Evolutionary conservation across 1,140 invertebrate species (phyloP), one percentile per base, ranked within the genome.

Genomic region (Asbolus verrucosus): DNA sequence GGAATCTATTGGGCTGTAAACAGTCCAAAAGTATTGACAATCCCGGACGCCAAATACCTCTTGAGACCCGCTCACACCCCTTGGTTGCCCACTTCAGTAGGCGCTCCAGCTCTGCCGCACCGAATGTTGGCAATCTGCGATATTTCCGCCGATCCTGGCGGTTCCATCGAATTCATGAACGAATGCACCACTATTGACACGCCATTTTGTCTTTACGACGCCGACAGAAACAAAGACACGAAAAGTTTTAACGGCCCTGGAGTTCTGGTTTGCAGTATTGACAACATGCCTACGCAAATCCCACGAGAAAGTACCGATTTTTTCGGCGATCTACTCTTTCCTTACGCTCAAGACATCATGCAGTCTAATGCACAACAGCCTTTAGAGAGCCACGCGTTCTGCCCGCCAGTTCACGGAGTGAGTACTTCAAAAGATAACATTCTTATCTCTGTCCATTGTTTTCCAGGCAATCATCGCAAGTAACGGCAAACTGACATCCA

Each of bases 151-250:
- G 98, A 99, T 85, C 98, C 98, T 0, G 97, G 78, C n/a, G 79
- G 79, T 21, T 98, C 96, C 14, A 98, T 99, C 66, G 98, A 99
- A 84, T 99, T 99, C 78, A 99, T 99, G 97, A 97, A 97, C 77
- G 97, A 99, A 79, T 99, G 97, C 77, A 99, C 98, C 0, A 99
- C 97, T 0, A 99, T 99, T 59, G 98, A 99, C 78, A 98, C 94
- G 9, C 98, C 98, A 0, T 99, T 99, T 82, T 98, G 95, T 81
- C 86, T 99, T 0, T 99, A 99, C 80, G 97, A 99, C 83, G 97
- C 98, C 1, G 96, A 99, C 80, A 88, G 96, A 39, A 98, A 99
- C 79, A 97, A 97, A 80, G 94, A 98, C 72, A 96, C 91, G 0
- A 98, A 98, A 77, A 97, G 93, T 82, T 98, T 98, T 81, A 95